Percentiles rank a stretch among this genome's conserved stretches.
These are phyloP conservation scores for Arrhopalites spinosus DNA, from an alignment of 2,888 invertebrate genomes.

Conservation along the genomic window DNA sequence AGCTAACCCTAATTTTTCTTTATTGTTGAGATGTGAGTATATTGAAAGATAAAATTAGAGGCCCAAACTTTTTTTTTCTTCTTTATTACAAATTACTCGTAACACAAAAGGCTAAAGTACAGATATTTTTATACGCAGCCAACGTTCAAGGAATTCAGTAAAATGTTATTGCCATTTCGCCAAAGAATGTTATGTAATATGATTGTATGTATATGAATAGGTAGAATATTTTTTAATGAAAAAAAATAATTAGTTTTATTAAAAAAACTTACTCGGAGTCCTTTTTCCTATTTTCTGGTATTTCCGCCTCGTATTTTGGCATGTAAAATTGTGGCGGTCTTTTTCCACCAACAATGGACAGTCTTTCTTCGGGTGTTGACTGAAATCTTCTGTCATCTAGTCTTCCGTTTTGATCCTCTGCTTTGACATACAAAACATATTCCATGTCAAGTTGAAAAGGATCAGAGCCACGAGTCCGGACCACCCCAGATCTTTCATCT, in stretches of 20 bases:
- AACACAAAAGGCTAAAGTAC: too few relatives aligned
- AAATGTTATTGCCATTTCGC: too few relatives aligned
- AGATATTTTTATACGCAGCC: too few relatives aligned
- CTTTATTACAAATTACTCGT: too few relatives aligned
- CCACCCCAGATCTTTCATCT: conserved; percentile 89
- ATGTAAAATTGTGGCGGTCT: conserved; percentile 97
- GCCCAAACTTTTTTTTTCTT: too few relatives aligned
- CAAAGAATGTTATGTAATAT: too few relatives aligned
- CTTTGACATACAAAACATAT: conserved; percentile 93
- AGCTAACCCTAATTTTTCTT: neutral
- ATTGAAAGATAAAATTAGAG: too few relatives aligned
- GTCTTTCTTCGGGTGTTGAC: conserved; percentile 86
- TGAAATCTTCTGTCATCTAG: conserved; percentile 89
- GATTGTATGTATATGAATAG: too few relatives aligned
- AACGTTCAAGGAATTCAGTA: too few relatives aligned
- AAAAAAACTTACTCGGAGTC: conserved; percentile 84
- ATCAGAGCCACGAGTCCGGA: conserved; percentile 86
- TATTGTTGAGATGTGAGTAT: too few relatives aligned
- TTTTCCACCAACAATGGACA: conserved; percentile 96
- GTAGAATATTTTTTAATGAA: too few relatives aligned
- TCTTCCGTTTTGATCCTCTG: conserved; percentile 92
- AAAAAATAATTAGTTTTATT: conserved; percentile 9
- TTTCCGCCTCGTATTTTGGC: conserved; percentile 91
- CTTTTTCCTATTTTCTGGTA: conserved; percentile 95
- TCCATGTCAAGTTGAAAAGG: conserved; percentile 94